Evolutionary conservation across 2,797 vertebrate genomes (phyloP).

Genomic region (Eurystomus glaucurus): DNA sequence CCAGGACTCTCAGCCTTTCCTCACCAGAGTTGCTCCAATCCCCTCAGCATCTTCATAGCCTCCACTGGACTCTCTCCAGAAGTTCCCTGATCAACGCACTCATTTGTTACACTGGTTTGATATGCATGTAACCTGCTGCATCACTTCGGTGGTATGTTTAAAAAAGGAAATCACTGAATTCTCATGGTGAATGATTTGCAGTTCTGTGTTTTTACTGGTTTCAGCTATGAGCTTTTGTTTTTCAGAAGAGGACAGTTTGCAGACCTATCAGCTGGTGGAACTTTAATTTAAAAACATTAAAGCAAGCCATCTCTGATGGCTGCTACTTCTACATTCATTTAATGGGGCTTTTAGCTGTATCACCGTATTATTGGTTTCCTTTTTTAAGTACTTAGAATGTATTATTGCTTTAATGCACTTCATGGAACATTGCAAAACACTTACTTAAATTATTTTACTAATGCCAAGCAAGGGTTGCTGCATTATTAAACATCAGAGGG

Average conservation of each 20-base stretch:
- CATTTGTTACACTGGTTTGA: not conserved
- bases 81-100: not conserved
- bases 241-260: not conserved
- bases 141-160: not conserved
- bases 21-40: too few relatives aligned
- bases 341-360: conserved; percentile 59
- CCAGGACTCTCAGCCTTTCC: too few relatives aligned
- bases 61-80: too few relatives aligned
- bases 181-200: not conserved
- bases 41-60: too few relatives aligned
- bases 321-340: conserved; percentile 43
- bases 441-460: conserved; percentile 73
- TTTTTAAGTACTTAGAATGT: conserved; percentile 61
- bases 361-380: conserved; percentile 24
- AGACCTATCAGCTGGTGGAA: not conserved
- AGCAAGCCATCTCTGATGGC: not conserved
- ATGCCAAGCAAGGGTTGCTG: conserved; percentile 67
- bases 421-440: conserved; percentile 73
- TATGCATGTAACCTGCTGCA: accelerated
- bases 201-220: not conserved
- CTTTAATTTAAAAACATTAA: conserved; percentile 60
- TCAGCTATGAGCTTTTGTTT: not conserved
- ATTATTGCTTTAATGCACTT: conserved; percentile 77
- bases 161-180: not conserved
- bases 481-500: conserved; percentile 73